A percentile compares a stretch with the other conserved stretches of the same genome.
phyloP scores from a whole-genome alignment of 2,797 vertebrate species.

The Galagoides demidoff region DNA sequence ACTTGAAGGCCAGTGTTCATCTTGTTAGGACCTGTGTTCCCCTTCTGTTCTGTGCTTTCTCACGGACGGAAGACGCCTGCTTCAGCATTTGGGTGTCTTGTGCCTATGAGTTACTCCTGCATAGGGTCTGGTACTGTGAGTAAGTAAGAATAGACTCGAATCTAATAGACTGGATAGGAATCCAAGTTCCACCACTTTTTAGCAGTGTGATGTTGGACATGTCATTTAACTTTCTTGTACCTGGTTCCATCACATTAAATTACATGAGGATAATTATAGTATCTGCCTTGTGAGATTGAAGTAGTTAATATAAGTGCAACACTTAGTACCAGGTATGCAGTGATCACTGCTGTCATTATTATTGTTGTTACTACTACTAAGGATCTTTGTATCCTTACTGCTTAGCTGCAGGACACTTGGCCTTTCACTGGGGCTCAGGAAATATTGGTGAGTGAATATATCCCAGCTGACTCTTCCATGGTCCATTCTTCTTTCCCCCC shows the following conservation, averaged over 20 bases:
- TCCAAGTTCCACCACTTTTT: background rate
- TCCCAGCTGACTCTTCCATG: background rate
- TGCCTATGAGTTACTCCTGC: background rate
- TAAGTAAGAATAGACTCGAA: background rate
- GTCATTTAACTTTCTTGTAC: background rate
- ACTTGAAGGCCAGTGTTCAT: background rate
- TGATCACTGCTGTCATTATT: background rate
- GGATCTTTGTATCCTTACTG: background rate
- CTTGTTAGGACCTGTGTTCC: background rate
- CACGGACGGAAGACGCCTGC: background rate
- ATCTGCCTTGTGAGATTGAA: background rate
- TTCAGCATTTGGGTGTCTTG: rapidly evolving
- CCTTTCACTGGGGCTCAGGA: background rate
- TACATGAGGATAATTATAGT: background rate
- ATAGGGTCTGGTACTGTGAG: background rate
- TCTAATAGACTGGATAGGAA: background rate
- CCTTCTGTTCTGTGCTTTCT: background rate
- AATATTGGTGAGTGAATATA: background rate
- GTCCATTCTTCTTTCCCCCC: background rate
- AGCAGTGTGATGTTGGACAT: background rate
- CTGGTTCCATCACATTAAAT: background rate
- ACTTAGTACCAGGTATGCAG: background rate
- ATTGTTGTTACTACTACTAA: background rate
- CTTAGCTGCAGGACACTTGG: background rate
- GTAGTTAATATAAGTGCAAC: background rate